Conservation (phyloP, 2,797 vertebrate genomes). For the Heterohyrax brucei region DNA sequence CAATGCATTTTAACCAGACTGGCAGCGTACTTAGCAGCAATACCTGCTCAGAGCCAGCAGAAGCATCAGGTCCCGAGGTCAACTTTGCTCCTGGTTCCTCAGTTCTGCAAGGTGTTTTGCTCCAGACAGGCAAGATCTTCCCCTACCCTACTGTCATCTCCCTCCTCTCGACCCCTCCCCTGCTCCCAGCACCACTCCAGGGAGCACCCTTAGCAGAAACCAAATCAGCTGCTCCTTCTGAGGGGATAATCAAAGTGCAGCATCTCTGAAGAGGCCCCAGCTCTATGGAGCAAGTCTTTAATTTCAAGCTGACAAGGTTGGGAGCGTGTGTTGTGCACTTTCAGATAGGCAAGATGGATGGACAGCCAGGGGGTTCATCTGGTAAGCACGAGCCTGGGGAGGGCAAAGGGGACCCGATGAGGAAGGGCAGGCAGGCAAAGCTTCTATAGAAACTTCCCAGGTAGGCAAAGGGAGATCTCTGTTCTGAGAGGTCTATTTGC, state of each 20-base stretch:
- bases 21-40: constrained; percentile 36
- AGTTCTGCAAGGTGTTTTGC: neutral
- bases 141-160: neutral
- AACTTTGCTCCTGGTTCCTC: constrained; percentile 6
- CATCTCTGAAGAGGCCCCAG: constrained; percentile 40
- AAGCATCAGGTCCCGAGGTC: constrained; percentile 51
- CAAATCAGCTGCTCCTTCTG: constrained; percentile 53
- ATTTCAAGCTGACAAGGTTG: constrained; percentile 73
- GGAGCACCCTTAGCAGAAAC: constrained; percentile 45
- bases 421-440: neutral
- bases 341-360: constrained; percentile 16
- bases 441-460: neutral
- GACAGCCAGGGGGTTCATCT: constrained; percentile 39
- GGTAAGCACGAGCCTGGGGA: neutral
- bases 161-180: neutral
- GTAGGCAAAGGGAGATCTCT: neutral
- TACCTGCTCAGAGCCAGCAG: neutral
- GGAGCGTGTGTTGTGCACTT: neutral
- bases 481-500: neutral
- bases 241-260: constrained; percentile 70
- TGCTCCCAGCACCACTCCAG: neutral
- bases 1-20: constrained; percentile 75
- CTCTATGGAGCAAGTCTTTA: constrained; percentile 49
- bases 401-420: neutral
- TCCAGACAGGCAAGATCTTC: neutral